A percentile compares a stretch with the other conserved stretches of the same genome.
Evolutionary conservation across 2,113 vertebrate genomes (phyloP).

Genomic region (Crotophaga sulcirostris): DNA sequence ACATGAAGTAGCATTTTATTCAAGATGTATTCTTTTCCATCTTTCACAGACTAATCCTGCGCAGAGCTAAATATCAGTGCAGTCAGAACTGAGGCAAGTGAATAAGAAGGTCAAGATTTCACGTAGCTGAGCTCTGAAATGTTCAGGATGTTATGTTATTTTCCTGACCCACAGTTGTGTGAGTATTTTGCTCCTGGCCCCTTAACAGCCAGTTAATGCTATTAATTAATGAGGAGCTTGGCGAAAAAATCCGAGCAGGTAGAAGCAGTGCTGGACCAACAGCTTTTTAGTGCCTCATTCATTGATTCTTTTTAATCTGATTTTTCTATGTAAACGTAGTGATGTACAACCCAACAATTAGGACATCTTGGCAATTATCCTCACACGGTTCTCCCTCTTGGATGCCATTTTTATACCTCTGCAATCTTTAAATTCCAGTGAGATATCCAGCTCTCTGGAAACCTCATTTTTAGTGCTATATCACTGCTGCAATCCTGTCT

Average conservation of each 20-base stretch:
- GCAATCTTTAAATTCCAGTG: not conserved
- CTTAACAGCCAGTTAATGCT: not conserved
- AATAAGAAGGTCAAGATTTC: not conserved
- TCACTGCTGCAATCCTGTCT: not conserved
- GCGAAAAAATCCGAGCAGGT: not conserved
- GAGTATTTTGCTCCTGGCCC: not conserved
- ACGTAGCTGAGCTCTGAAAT: not conserved
- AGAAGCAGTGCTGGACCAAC: not conserved
- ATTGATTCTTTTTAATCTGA: not conserved
- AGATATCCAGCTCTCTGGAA: not conserved
- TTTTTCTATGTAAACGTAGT: not conserved
- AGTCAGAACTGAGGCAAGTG: not conserved
- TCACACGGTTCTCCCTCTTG: not conserved
- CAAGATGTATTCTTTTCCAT: conserved; percentile 5
- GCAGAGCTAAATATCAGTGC: not conserved
- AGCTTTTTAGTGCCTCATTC: not conserved
- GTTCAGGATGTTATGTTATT: not conserved
- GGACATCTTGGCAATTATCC: not conserved
- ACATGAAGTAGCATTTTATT: conserved; percentile 6
- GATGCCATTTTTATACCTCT: not conserved
- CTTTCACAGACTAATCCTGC: not conserved
- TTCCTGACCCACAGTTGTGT: not conserved
- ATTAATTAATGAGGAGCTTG: not conserved
- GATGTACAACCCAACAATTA: not conserved
- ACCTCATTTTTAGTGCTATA: not conserved